Percentiles rank a stretch among this genome's conserved stretches.
These are phyloP conservation scores for Drosophila auraria DNA, from an alignment of 1,140 invertebrate genomes.

Conservation along the genomic window DNA sequence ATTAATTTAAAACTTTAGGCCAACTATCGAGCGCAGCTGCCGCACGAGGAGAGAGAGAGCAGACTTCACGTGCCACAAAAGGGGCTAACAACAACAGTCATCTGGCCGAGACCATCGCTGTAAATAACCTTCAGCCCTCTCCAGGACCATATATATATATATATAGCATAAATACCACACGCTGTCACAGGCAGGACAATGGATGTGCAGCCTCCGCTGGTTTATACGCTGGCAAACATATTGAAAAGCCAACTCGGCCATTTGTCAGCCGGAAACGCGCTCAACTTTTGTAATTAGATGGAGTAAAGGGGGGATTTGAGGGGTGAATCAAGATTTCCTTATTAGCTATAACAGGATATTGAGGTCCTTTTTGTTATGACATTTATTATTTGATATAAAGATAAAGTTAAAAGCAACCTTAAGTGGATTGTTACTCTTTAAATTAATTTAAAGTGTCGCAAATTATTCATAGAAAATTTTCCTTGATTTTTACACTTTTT, in stretches of 20 bases:
- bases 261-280: slow-evolving; percentile 61
- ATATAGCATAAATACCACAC: slow-evolving; percentile 32
- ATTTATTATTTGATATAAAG: not conserved
- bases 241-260: slow-evolving; percentile 71
- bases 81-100: slow-evolving; percentile 2
- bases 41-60: slow-evolving; percentile 22
- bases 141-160: slow-evolving; percentile 2
- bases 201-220: slow-evolving; percentile 46
- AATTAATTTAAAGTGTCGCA: too few species aligned
- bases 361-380: slow-evolving; percentile 2
- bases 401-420: too few species aligned
- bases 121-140: slow-evolving; percentile 15
- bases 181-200: slow-evolving; percentile 57
- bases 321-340: slow-evolving; percentile 11
- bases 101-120: slow-evolving; percentile 5
- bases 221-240: slow-evolving; percentile 74
- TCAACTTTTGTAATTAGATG: slow-evolving; percentile 79
- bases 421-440: too few species aligned
- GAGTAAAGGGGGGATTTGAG: slow-evolving; percentile 25
- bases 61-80: slow-evolving; percentile 47
- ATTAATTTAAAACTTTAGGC: slow-evolving; percentile 79
- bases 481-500: not conserved
- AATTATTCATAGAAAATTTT: not conserved
- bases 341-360: slow-evolving; percentile 20
- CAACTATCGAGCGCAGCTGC: slow-evolving; percentile 75